Base-by-base conservation (phyloP, 2,113 vertebrate genomes). In the Stigmatopora argus region DNA sequence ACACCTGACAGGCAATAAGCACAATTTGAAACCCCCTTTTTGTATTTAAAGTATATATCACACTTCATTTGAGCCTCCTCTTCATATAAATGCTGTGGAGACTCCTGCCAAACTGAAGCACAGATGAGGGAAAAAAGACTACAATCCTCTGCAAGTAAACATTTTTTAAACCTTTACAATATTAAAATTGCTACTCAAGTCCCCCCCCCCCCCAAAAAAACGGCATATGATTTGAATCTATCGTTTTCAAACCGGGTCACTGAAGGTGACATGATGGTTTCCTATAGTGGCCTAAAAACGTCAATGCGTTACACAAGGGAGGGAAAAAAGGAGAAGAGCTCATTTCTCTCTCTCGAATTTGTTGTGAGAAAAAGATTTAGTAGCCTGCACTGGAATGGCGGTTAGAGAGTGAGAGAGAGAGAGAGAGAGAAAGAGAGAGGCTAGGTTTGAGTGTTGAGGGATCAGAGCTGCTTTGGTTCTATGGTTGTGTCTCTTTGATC, bases 401-500 rank as follows among this genome's bases (percentile, higher is more conserved):
- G 69, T 64, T 90, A 85, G 26, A 63, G 75, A 67, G 70, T 49
- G 26, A 53, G 81, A 78, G 73, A 85, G 85, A 70, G 82, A 61
- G 89, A 87, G 90, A 81, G 84, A 63, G 73, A 64, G 65, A 66
- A 85, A 71, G 89, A 85, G 90, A 78, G 82, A 52, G 69, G 87
- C 89, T 87, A 85, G 89, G 80, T 79, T 88, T 80, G 91, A 92
- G 87, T 78, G 82, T 91, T 86, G 88, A 91, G 92, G 93, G 93
- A 95, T 94, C 93, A 95, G 92, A 93, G 92, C 89, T 90, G 91
- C 92, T 93, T 93, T 86, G 84, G 90, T 83, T 88, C 90, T 93
- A 86, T 90, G 88, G 84, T 92, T 83, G 91, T 78, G 91, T 90
- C 89, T 92, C 96, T 98, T 98, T 98, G 96, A 98, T 98, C 95